Conservation (phyloP, 2,113 vertebrate genomes). For the Tricholaema leucomelas region DNA sequence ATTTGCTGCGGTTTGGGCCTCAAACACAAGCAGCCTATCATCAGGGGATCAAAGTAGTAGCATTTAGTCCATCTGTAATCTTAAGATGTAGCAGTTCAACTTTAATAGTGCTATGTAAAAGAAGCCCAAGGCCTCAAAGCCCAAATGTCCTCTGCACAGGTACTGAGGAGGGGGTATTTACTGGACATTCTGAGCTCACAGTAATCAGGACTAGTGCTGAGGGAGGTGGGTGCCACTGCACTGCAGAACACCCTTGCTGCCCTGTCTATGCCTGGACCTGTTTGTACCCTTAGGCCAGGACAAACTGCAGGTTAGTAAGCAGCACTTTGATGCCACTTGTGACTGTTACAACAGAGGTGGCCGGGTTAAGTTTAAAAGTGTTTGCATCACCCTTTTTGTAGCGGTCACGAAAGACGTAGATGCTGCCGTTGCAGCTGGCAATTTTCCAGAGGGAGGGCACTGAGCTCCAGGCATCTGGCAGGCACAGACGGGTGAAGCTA, state of each 20-base stretch:
- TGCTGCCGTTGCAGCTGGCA: conserved; percentile 96
- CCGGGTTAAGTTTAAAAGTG: conserved; percentile 96
- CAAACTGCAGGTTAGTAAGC: conserved; percentile 97
- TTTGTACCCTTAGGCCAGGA: conserved; percentile 83
- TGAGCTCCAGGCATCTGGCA: conserved; percentile 95
- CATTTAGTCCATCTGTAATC: conserved; percentile 30
- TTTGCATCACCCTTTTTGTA: conserved; percentile 97
- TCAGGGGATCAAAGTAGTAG: conserved; percentile 25
- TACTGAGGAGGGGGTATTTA: neutral
- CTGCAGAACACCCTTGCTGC: neutral
- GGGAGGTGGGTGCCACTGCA: neutral
- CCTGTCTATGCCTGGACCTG: neutral
- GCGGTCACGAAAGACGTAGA: conserved; percentile 95
- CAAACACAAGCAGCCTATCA: conserved; percentile 14
- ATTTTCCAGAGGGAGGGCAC: conserved; percentile 96
- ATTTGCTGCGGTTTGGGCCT: neutral
- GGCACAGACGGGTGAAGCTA: conserved; percentile 94
- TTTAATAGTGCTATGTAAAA: conserved; percentile 12
- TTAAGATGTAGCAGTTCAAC: conserved; percentile 9
- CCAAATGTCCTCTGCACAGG: neutral
- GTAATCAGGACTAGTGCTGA: neutral
- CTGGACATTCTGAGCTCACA: neutral
- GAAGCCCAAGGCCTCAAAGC: neutral
- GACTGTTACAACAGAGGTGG: conserved; percentile 93
- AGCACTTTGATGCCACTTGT: conserved; percentile 94